Evolutionary conservation across 2,888 invertebrate species (phyloP).

Genomic region (Drosophila meridionalis): DNA sequence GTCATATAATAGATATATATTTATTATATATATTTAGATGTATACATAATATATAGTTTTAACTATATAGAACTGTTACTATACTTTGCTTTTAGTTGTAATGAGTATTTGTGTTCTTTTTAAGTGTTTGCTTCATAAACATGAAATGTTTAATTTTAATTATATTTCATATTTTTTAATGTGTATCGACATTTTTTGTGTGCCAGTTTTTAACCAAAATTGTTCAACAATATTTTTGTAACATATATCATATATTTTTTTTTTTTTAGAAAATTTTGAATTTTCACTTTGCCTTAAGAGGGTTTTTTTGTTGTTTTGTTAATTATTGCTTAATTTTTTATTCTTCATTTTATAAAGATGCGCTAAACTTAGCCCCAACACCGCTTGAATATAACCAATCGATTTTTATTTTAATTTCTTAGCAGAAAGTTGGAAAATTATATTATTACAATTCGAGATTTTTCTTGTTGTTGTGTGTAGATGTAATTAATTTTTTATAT

Average conservation of each 20-base stretch:
- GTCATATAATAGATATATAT: constrained; percentile 49
- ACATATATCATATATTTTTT: constrained; percentile 16
- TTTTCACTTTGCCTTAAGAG: constrained; percentile 48
- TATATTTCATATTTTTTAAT: constrained; percentile 32
- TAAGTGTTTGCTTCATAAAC: constrained; percentile 61
- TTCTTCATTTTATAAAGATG: constrained; percentile 77
- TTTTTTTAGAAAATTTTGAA: constrained; percentile 69
- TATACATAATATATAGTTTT: constrained; percentile 43
- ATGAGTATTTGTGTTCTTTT: constrained; percentile 75
- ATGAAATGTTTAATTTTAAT: constrained; percentile 20
- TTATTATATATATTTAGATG: constrained; percentile 39
- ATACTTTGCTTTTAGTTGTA: constrained; percentile 45
- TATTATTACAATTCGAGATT: constrained; percentile 72
- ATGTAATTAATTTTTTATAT: constrained; percentile 12
- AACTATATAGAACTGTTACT: constrained; percentile 42
- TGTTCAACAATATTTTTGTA: constrained; percentile 69
- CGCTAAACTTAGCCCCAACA: constrained; percentile 75
- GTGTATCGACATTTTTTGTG: constrained; percentile 43
- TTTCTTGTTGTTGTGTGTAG: constrained; percentile 19
- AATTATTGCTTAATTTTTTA: constrained; percentile 42
- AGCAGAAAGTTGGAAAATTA: constrained; percentile 51
- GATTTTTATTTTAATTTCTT: constrained; percentile 39
- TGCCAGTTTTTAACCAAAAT: constrained; percentile 65
- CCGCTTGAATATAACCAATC: constrained; percentile 70
- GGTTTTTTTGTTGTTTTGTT: constrained; percentile 33